Conservation (phyloP, 1,140 invertebrate genomes). For the Hyphantria cunea region DNA sequence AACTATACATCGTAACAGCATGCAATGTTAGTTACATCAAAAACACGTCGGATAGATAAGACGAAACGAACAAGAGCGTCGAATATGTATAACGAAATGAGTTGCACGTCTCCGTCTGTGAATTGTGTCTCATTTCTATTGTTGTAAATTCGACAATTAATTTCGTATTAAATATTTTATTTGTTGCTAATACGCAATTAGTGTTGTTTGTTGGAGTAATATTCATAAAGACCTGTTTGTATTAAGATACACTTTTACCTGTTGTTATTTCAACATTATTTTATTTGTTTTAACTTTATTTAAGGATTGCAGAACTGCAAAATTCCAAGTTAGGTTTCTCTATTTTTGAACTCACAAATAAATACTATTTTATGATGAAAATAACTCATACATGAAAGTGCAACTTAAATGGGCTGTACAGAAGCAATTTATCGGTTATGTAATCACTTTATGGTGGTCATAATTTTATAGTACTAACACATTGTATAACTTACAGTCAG, state of each 20-base stretch:
- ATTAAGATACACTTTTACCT: neutral
- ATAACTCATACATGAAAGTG: too few relatives aligned
- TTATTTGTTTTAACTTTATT: too few relatives aligned
- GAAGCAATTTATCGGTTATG: too few relatives aligned
- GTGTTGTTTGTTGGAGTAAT: slow-evolving; percentile 10
- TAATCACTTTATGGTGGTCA: too few relatives aligned
- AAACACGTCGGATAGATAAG: slow-evolving; percentile 30
- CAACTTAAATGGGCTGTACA: too few relatives aligned
- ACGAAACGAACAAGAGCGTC: slow-evolving; percentile 27
- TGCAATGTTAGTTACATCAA: slow-evolving; percentile 37
- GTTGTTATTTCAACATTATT: neutral
- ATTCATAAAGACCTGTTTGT: slow-evolving; percentile 3
- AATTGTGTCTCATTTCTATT: slow-evolving; percentile 26
- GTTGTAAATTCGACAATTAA: slow-evolving; percentile 25
- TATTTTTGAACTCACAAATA: too few relatives aligned
- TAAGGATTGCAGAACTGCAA: too few relatives aligned
- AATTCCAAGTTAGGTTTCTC: too few relatives aligned
- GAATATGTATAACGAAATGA: slow-evolving; percentile 25
- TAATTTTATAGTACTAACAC: too few relatives aligned
- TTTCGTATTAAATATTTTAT: slow-evolving; percentile 26
- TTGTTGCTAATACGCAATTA: slow-evolving; percentile 24
- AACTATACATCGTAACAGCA: slow-evolving; percentile 29
- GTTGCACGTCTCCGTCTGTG: slow-evolving; percentile 15
- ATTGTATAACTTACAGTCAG: too few relatives aligned
- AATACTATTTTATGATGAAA: too few relatives aligned